Percentiles rank a stretch among this genome's conserved stretches.
phyloP scores from a whole-genome alignment of 2,113 vertebrate genomes.

The Morone chrysops region DNA sequence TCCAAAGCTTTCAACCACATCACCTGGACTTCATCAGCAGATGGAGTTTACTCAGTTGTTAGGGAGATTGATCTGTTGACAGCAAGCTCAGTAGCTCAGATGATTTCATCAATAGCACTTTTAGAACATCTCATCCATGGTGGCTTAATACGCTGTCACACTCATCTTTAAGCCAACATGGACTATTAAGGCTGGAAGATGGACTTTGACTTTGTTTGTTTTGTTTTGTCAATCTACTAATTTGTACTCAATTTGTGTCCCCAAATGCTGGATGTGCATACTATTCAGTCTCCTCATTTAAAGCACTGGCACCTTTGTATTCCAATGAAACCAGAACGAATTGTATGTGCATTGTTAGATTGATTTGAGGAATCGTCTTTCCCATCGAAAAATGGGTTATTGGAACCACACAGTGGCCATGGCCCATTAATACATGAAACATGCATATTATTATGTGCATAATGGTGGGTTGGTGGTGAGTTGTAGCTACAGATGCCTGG shows the following conservation, averaged over 20 bases:
- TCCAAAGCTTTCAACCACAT: background rate
- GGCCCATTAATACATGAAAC: background rate
- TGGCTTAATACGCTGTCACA: background rate
- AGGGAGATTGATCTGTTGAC: background rate
- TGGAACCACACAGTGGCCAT: background rate
- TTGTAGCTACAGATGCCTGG: slow-evolving; percentile 40
- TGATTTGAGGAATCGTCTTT: background rate
- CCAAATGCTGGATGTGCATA: background rate
- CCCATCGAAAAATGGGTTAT: background rate
- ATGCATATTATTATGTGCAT: slow-evolving; percentile 27
- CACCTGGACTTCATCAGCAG: background rate
- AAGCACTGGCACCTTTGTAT: background rate
- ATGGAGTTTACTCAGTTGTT: background rate
- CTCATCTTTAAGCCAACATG: background rate
- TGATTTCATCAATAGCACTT: background rate
- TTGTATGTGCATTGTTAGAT: background rate
- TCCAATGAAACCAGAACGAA: slow-evolving; percentile 32
- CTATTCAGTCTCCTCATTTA: background rate
- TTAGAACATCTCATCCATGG: background rate
- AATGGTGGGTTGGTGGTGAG: slow-evolving; percentile 16
- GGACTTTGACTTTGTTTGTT: background rate
- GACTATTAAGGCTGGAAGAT: background rate
- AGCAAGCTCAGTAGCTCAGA: background rate
- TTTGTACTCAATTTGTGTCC: background rate
- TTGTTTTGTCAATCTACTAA: background rate